Base-by-base conservation (phyloP, 2,888 invertebrate genomes). In the Melieria omissa region DNA sequence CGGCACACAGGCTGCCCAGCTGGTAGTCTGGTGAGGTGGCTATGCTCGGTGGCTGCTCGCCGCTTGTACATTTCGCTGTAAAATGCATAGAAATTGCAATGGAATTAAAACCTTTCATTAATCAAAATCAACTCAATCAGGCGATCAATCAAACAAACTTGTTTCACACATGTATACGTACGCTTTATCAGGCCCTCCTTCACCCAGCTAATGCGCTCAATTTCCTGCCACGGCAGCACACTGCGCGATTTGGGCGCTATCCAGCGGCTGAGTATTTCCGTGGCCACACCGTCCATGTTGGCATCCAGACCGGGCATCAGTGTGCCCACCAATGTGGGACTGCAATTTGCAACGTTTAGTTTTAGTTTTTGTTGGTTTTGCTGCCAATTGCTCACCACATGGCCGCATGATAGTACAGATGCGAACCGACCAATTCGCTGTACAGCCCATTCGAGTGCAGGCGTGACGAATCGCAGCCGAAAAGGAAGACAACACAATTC, bases 401-500 rank as follows among this genome's bases (percentile, higher is more conserved):
- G 1, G 85, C 86, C 3, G 85, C 84, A 70, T 86, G 87, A 79
- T 89, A 89, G 75, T 86, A 88, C 70, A 88, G 85, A 78, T 88
- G 88, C 0, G 86, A 81, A 3, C 88, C 88, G 75, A 84, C 84
- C 78, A 88, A 82, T 73, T 89, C 88, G 46, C 86, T 85, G 72
- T 88, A 87, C 7, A 89, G 84, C 1, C 89, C 89, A 63, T 85
- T 77, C 45, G 86, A 83, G 60, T 80, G 79, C 62, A 89, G 80
- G 72, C 85, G 83, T 41, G 87, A 87, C 69, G 89, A 90, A 72
- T 88, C 87, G 80, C 93, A 93, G 10, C 93, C 93, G 86, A 93
- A 92, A 10, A 93, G 86, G 61, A 93, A 85, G 10, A 90, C 89
- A 12, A 90, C 89, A 76, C 74, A 78, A 61, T 88, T 88, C 60